These are phyloP conservation scores for Zaprionus vittiger DNA, from an alignment of 1,140 invertebrate genomes.

Conservation along the genomic window DNA sequence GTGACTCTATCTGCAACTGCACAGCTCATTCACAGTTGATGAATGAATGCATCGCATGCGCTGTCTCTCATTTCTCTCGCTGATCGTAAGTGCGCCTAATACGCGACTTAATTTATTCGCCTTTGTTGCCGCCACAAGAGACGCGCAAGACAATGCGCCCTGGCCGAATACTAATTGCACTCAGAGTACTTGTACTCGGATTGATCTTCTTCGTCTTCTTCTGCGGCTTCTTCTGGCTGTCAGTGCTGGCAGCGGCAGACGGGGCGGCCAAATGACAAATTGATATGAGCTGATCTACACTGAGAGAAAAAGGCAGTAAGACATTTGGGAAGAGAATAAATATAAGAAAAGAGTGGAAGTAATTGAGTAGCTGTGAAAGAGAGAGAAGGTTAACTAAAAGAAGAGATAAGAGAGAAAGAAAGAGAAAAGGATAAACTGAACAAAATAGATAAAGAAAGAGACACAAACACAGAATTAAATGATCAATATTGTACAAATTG, in stretches of 20 bases:
- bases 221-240: not conserved
- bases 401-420: too few species aligned
- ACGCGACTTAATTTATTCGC: conserved; percentile 64
- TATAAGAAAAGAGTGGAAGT: not conserved
- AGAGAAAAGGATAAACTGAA: too few species aligned
- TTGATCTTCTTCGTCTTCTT: conserved; percentile 2
- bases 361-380: not conserved
- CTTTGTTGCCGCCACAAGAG: conserved; percentile 45
- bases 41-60: conserved; percentile 52
- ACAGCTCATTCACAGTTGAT: conserved; percentile 42
- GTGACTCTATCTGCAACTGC: not conserved
- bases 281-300: conserved; percentile 28
- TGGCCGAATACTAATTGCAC: conserved; percentile 59
- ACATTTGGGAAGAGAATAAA: not conserved
- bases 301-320: not conserved
- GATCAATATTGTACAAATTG: too few species aligned
- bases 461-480: too few species aligned
- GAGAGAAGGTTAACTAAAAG: not conserved
- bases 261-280: conserved; percentile 5
- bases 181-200: conserved; percentile 48
- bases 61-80: conserved; percentile 32
- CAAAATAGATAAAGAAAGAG: too few species aligned
- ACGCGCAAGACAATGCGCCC: conserved; percentile 11
- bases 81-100: conserved; percentile 57
- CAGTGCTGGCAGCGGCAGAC: not conserved